Percentiles rank a stretch among this genome's conserved stretches.
Evolutionary conservation across 2,888 invertebrate genomes (phyloP).

Genomic region (Dryadula phaetusa): DNA sequence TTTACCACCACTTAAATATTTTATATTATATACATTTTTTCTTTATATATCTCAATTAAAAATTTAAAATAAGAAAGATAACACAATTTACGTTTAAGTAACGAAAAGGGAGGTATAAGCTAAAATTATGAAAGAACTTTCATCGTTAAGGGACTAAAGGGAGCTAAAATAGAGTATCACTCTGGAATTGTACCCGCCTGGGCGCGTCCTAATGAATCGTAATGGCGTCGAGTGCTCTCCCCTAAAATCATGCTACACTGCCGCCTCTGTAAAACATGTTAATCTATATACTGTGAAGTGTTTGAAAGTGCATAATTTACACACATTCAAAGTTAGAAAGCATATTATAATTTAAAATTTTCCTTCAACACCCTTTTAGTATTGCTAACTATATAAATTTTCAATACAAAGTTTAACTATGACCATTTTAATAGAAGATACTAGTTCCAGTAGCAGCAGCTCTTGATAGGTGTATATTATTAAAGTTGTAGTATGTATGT

Average conservation of each 20-base stretch:
- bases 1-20: neutral
- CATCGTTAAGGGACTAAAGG: conserved; percentile 38
- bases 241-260: conserved; percentile 34
- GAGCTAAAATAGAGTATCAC: conserved; percentile 34
- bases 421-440: too few species aligned
- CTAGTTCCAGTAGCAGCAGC: too few species aligned
- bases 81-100: conserved; percentile 17
- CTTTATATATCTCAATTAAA: conserved; percentile 9
- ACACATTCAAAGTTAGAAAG: neutral
- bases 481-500: too few species aligned
- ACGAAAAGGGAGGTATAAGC: conserved; percentile 14
- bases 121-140: conserved; percentile 39
- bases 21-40: neutral
- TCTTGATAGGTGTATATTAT: too few species aligned
- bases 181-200: conserved; percentile 34
- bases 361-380: neutral
- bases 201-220: conserved; percentile 40
- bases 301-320: conserved; percentile 24
- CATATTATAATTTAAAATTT: neutral
- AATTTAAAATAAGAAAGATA: conserved; percentile 4
- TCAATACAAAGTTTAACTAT: too few species aligned
- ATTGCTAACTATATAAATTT: too few species aligned
- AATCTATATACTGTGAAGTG: conserved; percentile 17
- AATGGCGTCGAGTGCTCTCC: conserved; percentile 43
- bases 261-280: conserved; percentile 16